Evolutionary conservation across 2,113 vertebrate genomes (phyloP), one percentile per base, ranked within the genome.

Genomic region (Murina feae): DNA sequence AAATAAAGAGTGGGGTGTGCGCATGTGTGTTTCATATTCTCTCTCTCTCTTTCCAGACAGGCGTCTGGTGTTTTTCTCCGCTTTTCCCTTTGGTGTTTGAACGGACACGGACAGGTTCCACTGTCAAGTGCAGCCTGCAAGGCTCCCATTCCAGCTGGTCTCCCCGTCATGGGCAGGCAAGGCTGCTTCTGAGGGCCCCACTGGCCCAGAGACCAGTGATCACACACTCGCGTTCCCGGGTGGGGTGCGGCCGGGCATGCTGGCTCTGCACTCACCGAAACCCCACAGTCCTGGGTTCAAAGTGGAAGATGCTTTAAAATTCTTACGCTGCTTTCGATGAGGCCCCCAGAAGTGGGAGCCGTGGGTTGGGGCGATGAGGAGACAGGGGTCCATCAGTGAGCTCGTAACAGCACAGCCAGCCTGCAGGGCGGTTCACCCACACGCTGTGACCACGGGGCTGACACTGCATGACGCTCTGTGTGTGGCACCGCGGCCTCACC

Each of bases 1-100:
- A 98, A 97, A 98, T 98, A 98, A 98, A 98, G 97, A 85, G 87
- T n/a, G 63, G 82, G 53, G 47, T 94, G 97, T 96, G 93, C 51
- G 47, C n/a, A n/a, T 47, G 47, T 49, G 47, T 49, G 47, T 49
- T 49, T 49, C 47, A 49, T 35, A 66, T 94, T 91, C 87, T 65
- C 28, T 75, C 47, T 20, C 17, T 47, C 25, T 53, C 25, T 65
- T 94, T 91, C 86, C n/a, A 93, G 82, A 96, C 96, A 97, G 97
- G 98, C 97, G 97, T 98, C 98, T 98, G 97, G 6, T 93, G 96
- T 95, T 97, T 96, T 93, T 95, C 89, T 91, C 95, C 16, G 82
- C 20, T 80, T 83, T 82, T 83, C 86, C 90, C 84, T 80, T 81
- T 1, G 1, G 91, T 96, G 87, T 94, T 95, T 91, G 95, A 97